These are phyloP conservation scores for Smutsia temminckii DNA, from an alignment of 2,797 vertebrate species.

Conservation along the genomic window DNA sequence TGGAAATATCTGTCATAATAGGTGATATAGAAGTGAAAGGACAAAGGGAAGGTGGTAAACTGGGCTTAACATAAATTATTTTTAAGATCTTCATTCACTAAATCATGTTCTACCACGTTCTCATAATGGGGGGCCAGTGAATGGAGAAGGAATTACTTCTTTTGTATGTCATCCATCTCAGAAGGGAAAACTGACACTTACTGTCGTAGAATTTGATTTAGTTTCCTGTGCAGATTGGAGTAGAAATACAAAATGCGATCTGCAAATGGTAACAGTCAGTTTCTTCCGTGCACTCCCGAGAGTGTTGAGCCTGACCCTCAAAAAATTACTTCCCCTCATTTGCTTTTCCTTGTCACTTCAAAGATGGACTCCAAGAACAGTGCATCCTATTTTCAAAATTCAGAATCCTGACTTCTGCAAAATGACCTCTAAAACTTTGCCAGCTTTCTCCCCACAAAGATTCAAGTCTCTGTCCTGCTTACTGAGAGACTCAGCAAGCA, in stretches of 20 bases:
- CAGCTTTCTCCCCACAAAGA: not conserved
- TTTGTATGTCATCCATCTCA: not conserved
- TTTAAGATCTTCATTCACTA: slow-evolving; percentile 1
- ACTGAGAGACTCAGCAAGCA: not conserved
- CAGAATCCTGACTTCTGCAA: not conserved
- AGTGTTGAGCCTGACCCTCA: not conserved
- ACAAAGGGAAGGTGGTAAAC: not conserved
- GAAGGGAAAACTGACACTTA: not conserved
- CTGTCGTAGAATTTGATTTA: not conserved
- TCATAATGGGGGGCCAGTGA: not conserved
- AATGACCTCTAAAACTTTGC: slow-evolving; percentile 4
- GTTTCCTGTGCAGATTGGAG: not conserved
- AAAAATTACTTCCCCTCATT: not conserved
- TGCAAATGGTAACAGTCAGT: not conserved
- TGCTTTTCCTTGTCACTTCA: not conserved
- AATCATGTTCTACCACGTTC: not conserved
- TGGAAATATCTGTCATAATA: not conserved
- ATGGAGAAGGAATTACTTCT: not conserved
- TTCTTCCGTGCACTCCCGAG: fast-evolving
- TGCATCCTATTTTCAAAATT: not conserved
- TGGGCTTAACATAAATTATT: not conserved
- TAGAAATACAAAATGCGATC: not conserved
- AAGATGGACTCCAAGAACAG: not conserved
- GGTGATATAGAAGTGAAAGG: not conserved
- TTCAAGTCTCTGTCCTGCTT: not conserved